phyloP scores from a whole-genome alignment of 2,797 vertebrate genomes.

The Hephaestus fuliginosus region DNA sequence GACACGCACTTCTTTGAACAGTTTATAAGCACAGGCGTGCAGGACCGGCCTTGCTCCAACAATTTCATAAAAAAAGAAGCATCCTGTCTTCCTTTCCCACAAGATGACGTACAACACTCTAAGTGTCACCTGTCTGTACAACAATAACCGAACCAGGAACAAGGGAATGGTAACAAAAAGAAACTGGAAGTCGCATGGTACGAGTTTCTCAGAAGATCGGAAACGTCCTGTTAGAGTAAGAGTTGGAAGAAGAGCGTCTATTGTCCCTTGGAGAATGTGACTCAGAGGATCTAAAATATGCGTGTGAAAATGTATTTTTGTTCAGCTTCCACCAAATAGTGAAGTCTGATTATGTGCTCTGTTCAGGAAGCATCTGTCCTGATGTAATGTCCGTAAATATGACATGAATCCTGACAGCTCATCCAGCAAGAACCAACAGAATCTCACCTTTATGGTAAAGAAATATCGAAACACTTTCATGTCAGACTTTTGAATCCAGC shows the following conservation, averaged over 20 bases:
- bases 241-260: not conserved
- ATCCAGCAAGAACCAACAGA: not conserved
- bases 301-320: constrained; percentile 6
- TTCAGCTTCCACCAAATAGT: not conserved
- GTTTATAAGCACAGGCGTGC: constrained; percentile 44
- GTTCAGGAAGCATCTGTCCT: constrained; percentile 22
- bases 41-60: constrained; percentile 8
- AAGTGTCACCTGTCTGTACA: constrained; percentile 30
- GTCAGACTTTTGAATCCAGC: not conserved
- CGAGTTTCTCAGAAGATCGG: constrained; percentile 1
- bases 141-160: constrained; percentile 24
- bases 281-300: not conserved
- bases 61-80: constrained; percentile 10
- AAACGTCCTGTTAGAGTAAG: constrained; percentile 7
- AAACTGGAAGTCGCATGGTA: constrained; percentile 4
- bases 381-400: not conserved
- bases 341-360: not conserved
- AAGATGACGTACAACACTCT: constrained; percentile 17
- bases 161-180: constrained; percentile 6
- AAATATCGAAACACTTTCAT: not conserved
- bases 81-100: constrained; percentile 44
- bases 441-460: not conserved
- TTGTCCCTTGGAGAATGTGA: not conserved
- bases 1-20: constrained; percentile 19
- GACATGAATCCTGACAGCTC: not conserved